Evolutionary conservation across 2,113 vertebrate genomes (phyloP).

Genomic region (Pygoscelis antarcticus): DNA sequence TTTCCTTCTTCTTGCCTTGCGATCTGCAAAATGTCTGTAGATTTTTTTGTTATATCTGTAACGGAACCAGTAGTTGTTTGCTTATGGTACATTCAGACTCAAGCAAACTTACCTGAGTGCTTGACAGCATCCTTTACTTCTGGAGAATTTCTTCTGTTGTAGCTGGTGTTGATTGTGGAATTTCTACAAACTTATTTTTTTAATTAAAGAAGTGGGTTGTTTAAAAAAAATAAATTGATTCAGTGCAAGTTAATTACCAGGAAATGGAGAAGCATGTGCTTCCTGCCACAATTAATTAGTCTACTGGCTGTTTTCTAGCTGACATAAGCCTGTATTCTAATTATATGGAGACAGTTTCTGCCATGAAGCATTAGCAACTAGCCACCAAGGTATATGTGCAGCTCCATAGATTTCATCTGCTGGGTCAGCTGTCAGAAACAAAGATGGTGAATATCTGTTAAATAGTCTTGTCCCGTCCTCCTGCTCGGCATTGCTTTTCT

Average conservation of each 20-base stretch:
- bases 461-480: neutral
- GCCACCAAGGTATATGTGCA: neutral
- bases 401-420: neutral
- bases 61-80: neutral
- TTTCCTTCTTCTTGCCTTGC: neutral
- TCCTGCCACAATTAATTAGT: slow-evolving; percentile 54
- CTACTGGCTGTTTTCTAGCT: neutral
- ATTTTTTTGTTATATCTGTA: neutral
- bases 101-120: neutral
- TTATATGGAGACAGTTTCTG: slow-evolving; percentile 13
- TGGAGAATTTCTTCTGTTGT: neutral
- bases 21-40: neutral
- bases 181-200: neutral
- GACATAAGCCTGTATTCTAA: slow-evolving; percentile 8
- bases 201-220: neutral
- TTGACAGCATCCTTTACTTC: neutral
- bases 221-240: neutral
- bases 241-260: neutral
- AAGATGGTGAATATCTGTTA: neutral
- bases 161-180: neutral
- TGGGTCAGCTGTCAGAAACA: slow-evolving; percentile 1
- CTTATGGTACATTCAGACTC: neutral
- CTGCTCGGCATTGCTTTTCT: neutral
- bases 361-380: slow-evolving; percentile 21
- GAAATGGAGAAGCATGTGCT: slow-evolving; percentile 49